Percentiles rank a stretch among this genome's conserved stretches.
Conservation (phyloP, 2,888 invertebrate genomes). For the Agonopterix alstromeriana region DNA sequence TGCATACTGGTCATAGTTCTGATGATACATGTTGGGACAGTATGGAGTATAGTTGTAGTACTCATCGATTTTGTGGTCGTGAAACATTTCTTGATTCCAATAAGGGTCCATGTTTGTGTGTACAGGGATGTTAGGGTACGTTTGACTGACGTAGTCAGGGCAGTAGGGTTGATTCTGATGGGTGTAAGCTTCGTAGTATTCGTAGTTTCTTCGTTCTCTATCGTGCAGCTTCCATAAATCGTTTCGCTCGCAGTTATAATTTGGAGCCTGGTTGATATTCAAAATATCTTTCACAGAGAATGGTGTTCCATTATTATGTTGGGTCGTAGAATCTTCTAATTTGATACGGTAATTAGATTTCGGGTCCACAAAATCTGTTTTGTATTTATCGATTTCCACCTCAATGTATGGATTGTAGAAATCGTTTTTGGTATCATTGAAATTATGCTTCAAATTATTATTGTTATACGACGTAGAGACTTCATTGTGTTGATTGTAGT, state of each 20-base stretch:
- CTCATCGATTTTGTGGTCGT: conserved; percentile 55
- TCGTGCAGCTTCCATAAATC: conserved; percentile 53
- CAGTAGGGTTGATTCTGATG: conserved; percentile 45
- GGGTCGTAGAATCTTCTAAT: conserved; percentile 33
- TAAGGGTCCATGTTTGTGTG: conserved; percentile 49
- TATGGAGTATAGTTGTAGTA: conserved; percentile 57
- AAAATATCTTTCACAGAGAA: conserved; percentile 65
- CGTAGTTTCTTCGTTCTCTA: conserved; percentile 40
- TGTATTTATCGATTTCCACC: conserved; percentile 33
- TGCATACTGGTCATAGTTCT: conserved; percentile 46
- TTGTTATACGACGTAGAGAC: conserved; percentile 54
- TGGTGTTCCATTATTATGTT: conserved; percentile 45
- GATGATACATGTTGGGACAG: conserved; percentile 55
- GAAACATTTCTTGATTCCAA: conserved; percentile 52
- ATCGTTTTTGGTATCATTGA: conserved; percentile 46
- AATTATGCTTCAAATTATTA: conserved; percentile 47
- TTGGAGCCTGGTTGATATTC: conserved; percentile 48
- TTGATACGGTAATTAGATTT: conserved; percentile 35
- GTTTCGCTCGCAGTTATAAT: conserved; percentile 49
- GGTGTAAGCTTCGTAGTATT: conserved; percentile 45
- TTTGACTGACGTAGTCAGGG: conserved; percentile 48
- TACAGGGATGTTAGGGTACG: conserved; percentile 47
- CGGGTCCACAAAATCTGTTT: conserved; percentile 29
- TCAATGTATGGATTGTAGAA: conserved; percentile 31
- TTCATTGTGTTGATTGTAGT: conserved; percentile 59